These are phyloP conservation scores for Protonemura montana DNA, from an alignment of 2,888 invertebrate species.

Conservation along the genomic window DNA sequence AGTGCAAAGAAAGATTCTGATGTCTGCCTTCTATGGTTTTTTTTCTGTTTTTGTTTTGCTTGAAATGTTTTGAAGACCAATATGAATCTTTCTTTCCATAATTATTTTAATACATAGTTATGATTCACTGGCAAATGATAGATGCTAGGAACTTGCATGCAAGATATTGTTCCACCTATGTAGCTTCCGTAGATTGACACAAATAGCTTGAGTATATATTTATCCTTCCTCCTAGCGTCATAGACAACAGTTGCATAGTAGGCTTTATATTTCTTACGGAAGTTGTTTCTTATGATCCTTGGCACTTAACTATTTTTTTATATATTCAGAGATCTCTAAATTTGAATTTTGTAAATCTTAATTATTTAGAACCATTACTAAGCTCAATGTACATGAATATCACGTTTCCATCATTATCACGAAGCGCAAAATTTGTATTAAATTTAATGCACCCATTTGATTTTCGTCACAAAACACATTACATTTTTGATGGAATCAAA, in stretches of 20 bases:
- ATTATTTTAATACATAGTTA: background rate
- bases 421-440: background rate
- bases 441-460: constrained; percentile 14
- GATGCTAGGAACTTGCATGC: constrained; percentile 21
- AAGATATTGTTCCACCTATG: background rate
- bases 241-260: background rate
- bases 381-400: background rate
- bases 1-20: background rate
- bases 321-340: background rate
- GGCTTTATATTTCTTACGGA: background rate
- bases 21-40: background rate
- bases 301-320: too few relatives aligned
- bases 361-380: background rate
- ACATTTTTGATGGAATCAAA: constrained; percentile 2
- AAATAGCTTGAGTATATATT: background rate
- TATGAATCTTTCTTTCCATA: background rate
- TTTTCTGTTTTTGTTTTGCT: background rate
- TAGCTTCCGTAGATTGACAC: background rate
- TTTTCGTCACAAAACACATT: background rate
- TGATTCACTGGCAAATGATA: background rate
- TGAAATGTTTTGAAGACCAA: background rate
- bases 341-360: background rate
- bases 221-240: background rate
- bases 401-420: background rate
- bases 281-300: too few relatives aligned